Percentiles rank a stretch among this genome's conserved stretches.
Evolutionary conservation across 1,140 invertebrate genomes (phyloP).

Genomic region (Lepidotrigona ventralis): DNA sequence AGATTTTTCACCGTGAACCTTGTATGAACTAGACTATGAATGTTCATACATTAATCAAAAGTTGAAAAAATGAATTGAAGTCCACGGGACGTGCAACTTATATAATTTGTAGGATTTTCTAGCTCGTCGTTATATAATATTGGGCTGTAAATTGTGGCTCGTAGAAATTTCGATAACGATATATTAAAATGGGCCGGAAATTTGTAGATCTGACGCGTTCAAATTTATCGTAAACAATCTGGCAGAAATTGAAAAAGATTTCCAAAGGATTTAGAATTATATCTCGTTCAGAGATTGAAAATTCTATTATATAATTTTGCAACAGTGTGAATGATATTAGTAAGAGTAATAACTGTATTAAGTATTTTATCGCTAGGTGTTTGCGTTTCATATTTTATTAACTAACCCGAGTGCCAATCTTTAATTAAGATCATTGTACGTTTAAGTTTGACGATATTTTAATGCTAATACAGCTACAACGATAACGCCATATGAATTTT

Average conservation of each 20-base stretch:
- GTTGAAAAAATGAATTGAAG: too few relatives aligned
- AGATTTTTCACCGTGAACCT: too few relatives aligned
- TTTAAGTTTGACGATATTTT: not conserved
- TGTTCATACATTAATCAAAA: too few relatives aligned
- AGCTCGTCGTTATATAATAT: not conserved
- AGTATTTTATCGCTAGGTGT: not conserved
- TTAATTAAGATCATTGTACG: not conserved
- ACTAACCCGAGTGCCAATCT: not conserved
- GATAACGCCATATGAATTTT: not conserved
- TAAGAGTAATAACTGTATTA: not conserved
- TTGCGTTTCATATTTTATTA: not conserved
- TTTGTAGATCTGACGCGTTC: not conserved
- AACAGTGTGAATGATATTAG: not conserved
- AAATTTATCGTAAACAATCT: not conserved
- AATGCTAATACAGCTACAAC: not conserved
- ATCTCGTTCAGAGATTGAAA: not conserved
- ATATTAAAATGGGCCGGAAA: not conserved
- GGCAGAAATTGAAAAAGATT: not conserved
- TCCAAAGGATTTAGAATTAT: not conserved
- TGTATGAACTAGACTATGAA: too few relatives aligned
- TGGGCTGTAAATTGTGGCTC: accelerated
- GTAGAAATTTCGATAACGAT: not conserved
- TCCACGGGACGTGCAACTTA: too few relatives aligned
- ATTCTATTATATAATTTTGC: not conserved
- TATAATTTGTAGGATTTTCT: too few relatives aligned